Base-by-base conservation (phyloP, 2,888 invertebrate genomes). In the Xylota sylvarum region DNA sequence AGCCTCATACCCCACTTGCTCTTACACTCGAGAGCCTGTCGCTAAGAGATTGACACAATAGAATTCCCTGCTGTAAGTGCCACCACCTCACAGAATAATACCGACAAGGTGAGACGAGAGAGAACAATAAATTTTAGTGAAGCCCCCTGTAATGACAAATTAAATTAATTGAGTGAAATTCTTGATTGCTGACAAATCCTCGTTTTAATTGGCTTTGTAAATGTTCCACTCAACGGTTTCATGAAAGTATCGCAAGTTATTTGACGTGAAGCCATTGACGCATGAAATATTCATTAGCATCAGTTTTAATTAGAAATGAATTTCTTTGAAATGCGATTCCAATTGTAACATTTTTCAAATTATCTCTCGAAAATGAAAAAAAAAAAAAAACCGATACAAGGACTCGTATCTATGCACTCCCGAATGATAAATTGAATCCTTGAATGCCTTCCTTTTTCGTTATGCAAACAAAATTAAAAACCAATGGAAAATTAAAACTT, bases 161-260 rank as follows among this genome's bases (percentile, higher is more conserved):
- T 65, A 46, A 76, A 64, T 76, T 64, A 76, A 76, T 65, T 76
- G 74, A 76, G 74, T 19, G 55, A 55, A 55, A 55, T 35, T 55
- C 23, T 46, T 65, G 55, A 56, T 43, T 65, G 74, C 55, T 56
- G 55, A 55, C 46, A 56, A 56, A 65, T 50, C 50, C 43, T 35
- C 19, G 35, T 65, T 65, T 65, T 65, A 65, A 65, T 65, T 65
- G 65, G 50, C 65, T 35, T 65, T 35, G 23, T 32, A 9, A 62
- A 3, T 10, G n/a, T 12, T 27, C n/a, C 23, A 1, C 43, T 10
- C n/a, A 14, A 5, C 17, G 10, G 32, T 9, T 2, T 6, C 10
- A 7, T 3, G 9, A 6, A 55, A 40, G 4, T 52, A 30, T 50
- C 6, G 14, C 23, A 5, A 17, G 17, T 17, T 23, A 23, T 50